Evolutionary conservation across 2,888 invertebrate genomes (phyloP).

Genomic region (Lepidocyrtinus sp.): DNA sequence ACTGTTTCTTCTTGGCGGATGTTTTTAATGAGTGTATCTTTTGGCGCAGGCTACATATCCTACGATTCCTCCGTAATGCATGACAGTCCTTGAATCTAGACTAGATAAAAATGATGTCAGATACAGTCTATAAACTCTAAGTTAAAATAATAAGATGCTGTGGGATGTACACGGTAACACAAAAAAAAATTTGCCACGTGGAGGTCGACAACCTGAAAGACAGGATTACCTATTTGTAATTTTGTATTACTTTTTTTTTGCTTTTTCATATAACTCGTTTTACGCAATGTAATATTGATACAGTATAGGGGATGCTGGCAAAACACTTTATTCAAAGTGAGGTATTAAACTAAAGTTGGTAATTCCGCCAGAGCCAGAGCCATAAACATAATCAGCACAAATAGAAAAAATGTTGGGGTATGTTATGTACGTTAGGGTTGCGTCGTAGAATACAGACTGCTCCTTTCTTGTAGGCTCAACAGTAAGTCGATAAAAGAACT

Average conservation of each 20-base stretch:
- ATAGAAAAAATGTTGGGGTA: constrained; percentile 18
- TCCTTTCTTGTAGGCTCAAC: too few species aligned
- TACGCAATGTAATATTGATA: background rate
- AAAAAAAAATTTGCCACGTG: constrained; percentile 19
- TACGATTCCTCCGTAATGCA: too few species aligned
- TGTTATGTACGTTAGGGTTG: too few species aligned
- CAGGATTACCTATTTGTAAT: constrained; percentile 17
- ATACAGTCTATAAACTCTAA: background rate
- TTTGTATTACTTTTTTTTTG: background rate
- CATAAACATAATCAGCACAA: too few species aligned
- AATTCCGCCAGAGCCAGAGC: background rate
- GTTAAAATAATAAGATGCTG: background rate
- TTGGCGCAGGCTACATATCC: too few species aligned
- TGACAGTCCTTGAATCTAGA: constrained; percentile 14
- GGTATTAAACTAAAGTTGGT: background rate
- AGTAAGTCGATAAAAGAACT: too few species aligned
- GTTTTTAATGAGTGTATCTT: too few species aligned
- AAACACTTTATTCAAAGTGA: too few species aligned
- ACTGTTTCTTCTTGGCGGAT: too few species aligned
- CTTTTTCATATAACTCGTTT: constrained; percentile 12
- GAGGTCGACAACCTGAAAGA: constrained; percentile 1
- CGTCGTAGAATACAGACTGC: too few species aligned
- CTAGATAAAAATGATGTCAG: constrained; percentile 1
- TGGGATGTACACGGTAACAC: constrained; percentile 10
- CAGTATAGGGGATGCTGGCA: background rate